Evolutionary conservation across 2,888 invertebrate genomes (phyloP).

Genomic region (Gerosis bhagava): DNA sequence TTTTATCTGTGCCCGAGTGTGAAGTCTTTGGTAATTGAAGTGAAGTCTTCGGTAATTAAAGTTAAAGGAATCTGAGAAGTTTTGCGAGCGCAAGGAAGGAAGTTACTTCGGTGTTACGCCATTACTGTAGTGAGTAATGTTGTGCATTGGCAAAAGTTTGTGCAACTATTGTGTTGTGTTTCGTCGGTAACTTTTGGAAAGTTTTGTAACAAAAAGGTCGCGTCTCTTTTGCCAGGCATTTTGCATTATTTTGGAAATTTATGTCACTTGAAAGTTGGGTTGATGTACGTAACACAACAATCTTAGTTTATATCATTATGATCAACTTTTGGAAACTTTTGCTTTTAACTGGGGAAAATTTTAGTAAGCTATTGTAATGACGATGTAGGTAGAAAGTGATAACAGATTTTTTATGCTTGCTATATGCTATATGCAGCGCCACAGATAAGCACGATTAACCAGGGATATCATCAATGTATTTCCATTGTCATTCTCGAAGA

Average conservation of each 20-base stretch:
- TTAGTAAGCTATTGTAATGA: too few species aligned
- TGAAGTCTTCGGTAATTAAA: conserved; percentile 39
- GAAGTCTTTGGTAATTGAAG: conserved; percentile 42
- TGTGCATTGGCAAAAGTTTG: conserved; percentile 22
- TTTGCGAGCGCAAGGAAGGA: conserved; percentile 29
- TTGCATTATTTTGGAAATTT: conserved; percentile 1
- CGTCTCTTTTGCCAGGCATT: neutral
- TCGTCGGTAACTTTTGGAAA: conserved; percentile 8
- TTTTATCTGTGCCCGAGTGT: conserved; percentile 40
- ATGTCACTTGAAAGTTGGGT: too few species aligned
- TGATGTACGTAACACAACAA: too few species aligned
- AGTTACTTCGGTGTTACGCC: conserved; percentile 26
- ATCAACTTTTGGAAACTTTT: too few species aligned
- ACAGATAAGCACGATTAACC: too few species aligned
- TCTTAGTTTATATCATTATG: too few species aligned
- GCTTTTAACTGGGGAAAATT: too few species aligned
- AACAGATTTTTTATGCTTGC: too few species aligned
- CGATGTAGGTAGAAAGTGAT: too few species aligned
- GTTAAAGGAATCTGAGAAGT: conserved; percentile 40
- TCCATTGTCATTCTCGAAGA: too few species aligned
- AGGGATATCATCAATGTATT: too few species aligned
- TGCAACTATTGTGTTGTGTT: conserved; percentile 17
- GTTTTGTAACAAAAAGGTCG: conserved; percentile 18
- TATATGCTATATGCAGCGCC: too few species aligned
- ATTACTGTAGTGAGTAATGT: conserved; percentile 34